Evolutionary conservation across 2,888 invertebrate genomes (phyloP).

Genomic region (Poecilus cupreus): DNA sequence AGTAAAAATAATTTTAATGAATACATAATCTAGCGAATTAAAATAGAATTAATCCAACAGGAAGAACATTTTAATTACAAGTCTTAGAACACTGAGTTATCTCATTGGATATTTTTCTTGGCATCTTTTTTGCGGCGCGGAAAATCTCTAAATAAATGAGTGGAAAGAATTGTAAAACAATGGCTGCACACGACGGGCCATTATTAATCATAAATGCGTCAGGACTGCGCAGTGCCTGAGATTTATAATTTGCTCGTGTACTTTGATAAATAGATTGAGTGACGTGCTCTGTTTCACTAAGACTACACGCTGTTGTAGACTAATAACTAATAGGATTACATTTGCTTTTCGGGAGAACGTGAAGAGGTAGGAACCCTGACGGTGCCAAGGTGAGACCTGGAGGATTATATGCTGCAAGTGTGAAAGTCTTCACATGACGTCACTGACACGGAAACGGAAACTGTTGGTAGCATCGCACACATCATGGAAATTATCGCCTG

Average conservation of each 20-base stretch:
- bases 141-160: slow-evolving; percentile 56
- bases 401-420: neutral
- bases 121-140: slow-evolving; percentile 36
- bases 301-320: slow-evolving; percentile 29
- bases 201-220: slow-evolving; percentile 55
- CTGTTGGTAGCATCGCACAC: neutral
- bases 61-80: slow-evolving; percentile 32
- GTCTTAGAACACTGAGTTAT: slow-evolving; percentile 30
- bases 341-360: slow-evolving; percentile 35
- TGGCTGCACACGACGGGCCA: slow-evolving; percentile 48
- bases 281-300: slow-evolving; percentile 54
- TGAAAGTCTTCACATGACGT: neutral
- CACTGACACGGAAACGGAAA: neutral
- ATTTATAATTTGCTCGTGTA: slow-evolving; percentile 56
- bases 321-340: slow-evolving; percentile 53
- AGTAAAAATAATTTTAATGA: neutral
- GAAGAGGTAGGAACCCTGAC: neutral
- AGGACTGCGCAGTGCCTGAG: slow-evolving; percentile 6
- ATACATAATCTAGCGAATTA: neutral
- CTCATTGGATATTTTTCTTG: slow-evolving; percentile 22
- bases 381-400: neutral
- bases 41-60: neutral
- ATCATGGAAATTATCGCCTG: neutral
- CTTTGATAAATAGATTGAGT: slow-evolving; percentile 59
- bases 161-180: slow-evolving; percentile 54